Percentiles rank a stretch among this genome's conserved stretches.
Conservation (phyloP, 2,113 vertebrate genomes). For the Hippocampus barbouri region DNA sequence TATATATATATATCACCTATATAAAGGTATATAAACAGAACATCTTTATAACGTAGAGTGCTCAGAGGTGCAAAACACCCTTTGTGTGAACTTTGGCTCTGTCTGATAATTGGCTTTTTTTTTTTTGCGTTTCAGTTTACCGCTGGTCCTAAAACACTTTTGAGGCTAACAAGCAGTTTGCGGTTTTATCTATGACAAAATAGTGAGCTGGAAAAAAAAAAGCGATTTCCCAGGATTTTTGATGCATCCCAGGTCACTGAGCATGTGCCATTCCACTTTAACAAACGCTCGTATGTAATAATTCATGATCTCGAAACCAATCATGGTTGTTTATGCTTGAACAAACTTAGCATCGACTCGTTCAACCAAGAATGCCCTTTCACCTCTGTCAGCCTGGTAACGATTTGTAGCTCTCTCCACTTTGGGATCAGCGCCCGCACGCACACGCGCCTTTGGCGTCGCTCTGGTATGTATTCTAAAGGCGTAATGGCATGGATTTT, state of each 20-base stretch:
- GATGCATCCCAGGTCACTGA: conserved; percentile 58
- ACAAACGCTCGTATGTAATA: conserved; percentile 53
- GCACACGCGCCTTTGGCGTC: background rate
- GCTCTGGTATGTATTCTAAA: background rate
- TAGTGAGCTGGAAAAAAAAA: conserved; percentile 2
- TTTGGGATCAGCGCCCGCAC: conserved; percentile 18
- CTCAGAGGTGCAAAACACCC: background rate
- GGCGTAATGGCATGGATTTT: conserved; percentile 9
- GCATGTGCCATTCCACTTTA: conserved; percentile 51
- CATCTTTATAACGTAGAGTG: background rate
- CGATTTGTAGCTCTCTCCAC: conserved; percentile 14
- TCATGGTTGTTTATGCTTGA: conserved; percentile 65
- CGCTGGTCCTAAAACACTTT: background rate
- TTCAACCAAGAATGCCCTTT: conserved; percentile 55
- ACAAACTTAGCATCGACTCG: conserved; percentile 50
- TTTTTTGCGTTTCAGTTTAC: background rate
- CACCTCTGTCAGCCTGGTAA: conserved; percentile 40
- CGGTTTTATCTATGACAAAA: conserved; percentile 16
- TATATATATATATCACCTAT: background rate
- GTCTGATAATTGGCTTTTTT: background rate
- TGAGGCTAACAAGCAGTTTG: background rate
- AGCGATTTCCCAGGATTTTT: conserved; percentile 36
- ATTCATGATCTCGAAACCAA: conserved; percentile 67
- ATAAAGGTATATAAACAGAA: background rate
- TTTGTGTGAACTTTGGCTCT: background rate